Percentiles rank a stretch among this genome's conserved stretches.
These are phyloP conservation scores for Lacerta agilis DNA, from an alignment of 2,797 vertebrate species.

Conservation along the genomic window DNA sequence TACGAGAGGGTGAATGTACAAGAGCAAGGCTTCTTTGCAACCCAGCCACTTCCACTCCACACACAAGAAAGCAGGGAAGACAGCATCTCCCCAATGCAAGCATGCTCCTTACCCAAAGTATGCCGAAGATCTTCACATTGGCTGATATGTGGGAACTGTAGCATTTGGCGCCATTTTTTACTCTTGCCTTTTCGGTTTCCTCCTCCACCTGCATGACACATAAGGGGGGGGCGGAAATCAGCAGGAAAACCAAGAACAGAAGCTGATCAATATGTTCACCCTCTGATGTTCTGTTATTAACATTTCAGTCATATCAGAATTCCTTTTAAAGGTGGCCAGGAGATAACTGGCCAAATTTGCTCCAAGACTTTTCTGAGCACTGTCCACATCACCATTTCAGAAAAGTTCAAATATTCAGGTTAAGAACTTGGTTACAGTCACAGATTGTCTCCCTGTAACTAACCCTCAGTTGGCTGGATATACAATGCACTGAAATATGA, in stretches of 20 bases:
- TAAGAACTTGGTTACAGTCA: slow-evolving; percentile 16
- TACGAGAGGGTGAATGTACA: background rate
- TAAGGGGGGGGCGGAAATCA: background rate
- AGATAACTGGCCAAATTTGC: background rate
- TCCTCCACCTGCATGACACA: slow-evolving; percentile 85
- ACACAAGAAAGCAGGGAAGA: background rate
- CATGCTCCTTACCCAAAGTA: slow-evolving; percentile 81
- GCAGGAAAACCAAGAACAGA: slow-evolving; percentile 5
- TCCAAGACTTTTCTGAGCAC: background rate
- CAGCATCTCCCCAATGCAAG: background rate
- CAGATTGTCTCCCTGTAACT: slow-evolving; percentile 23
- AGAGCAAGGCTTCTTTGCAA: background rate
- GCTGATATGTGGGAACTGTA: slow-evolving; percentile 97
- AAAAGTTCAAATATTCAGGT: background rate
- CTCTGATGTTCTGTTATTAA: background rate
- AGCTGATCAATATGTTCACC: background rate
- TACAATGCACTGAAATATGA: slow-evolving; percentile 3
- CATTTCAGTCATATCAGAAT: background rate
- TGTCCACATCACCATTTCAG: slow-evolving; percentile 1
- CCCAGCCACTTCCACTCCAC: accelerated
- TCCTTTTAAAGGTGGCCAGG: background rate
- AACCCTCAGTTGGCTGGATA: slow-evolving; percentile 21
- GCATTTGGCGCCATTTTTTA: slow-evolving; percentile 99
- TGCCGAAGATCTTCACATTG: slow-evolving; percentile 94
- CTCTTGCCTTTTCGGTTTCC: slow-evolving; percentile 98